Conservation (phyloP, 1,140 invertebrate genomes). For the Anadara kagoshimensis region DNA sequence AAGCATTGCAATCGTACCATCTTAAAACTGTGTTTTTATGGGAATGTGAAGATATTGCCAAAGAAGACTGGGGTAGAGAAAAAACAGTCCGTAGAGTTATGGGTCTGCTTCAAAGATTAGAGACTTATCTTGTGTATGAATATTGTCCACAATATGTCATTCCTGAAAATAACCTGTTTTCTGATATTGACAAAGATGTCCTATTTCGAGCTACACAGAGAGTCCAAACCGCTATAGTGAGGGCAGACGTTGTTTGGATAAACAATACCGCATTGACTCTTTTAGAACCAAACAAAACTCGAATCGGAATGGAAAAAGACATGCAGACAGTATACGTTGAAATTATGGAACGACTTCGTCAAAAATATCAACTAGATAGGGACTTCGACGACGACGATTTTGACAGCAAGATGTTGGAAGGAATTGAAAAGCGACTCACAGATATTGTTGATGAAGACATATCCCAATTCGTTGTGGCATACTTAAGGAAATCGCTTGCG, state of each 20-base stretch:
- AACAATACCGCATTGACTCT: conserved; percentile 5
- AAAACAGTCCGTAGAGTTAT: conserved; percentile 2
- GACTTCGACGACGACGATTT: not conserved
- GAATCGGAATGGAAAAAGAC: not conserved
- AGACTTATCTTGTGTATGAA: conserved; percentile 11
- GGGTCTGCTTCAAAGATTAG: conserved; percentile 16
- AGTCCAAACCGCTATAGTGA: conserved; percentile 16
- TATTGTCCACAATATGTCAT: conserved; percentile 25
- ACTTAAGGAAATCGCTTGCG: not conserved
- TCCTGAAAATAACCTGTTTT: conserved; percentile 21
- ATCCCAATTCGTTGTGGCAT: not conserved
- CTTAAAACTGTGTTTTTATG: conserved; percentile 27
- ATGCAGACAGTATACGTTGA: not conserved
- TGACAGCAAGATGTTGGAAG: not conserved
- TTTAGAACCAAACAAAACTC: conserved; percentile 9
- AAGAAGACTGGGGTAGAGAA: conserved; percentile 7
- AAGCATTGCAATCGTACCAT: conserved; percentile 21
- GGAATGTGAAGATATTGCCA: conserved; percentile 20
- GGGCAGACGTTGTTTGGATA: conserved; percentile 18
- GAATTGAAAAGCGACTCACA: not conserved
- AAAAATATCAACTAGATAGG: not conserved
- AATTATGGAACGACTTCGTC: not conserved
- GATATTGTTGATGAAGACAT: not conserved
- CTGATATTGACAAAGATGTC: conserved; percentile 9
- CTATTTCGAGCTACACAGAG: conserved; percentile 10